Percentiles rank a stretch among this genome's conserved stretches.
These are phyloP conservation scores for Talpa occidentalis DNA, from an alignment of 2,113 vertebrate species.

Conservation along the genomic window DNA sequence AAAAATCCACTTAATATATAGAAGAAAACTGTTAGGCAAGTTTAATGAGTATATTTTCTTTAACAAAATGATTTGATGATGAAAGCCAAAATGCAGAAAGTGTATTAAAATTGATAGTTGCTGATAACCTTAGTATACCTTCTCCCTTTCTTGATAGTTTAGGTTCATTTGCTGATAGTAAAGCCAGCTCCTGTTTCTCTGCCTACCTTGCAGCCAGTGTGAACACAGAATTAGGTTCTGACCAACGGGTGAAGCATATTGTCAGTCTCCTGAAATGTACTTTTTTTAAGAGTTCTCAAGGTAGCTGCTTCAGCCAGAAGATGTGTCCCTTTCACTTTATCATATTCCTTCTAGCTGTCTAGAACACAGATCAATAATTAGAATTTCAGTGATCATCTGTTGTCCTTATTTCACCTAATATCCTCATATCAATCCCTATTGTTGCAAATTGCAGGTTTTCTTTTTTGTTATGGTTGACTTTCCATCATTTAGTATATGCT, in stretches of 20 bases:
- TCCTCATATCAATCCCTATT: background rate
- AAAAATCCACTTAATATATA: background rate
- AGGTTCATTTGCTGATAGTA: background rate
- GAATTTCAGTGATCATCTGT: background rate
- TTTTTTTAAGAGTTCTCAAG: background rate
- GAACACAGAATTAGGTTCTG: background rate
- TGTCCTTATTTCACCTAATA: too few relatives aligned
- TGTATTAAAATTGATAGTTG: background rate
- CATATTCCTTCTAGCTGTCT: background rate
- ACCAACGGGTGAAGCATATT: background rate
- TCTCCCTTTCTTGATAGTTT: background rate
- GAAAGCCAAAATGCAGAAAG: background rate
- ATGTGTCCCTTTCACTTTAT: background rate
- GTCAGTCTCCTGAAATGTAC: background rate
- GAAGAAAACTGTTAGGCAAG: background rate
- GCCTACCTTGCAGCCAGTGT: background rate
- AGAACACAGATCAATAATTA: background rate
- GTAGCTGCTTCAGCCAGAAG: background rate
- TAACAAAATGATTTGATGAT: too few relatives aligned
- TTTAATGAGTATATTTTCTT: background rate
- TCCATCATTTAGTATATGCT: background rate
- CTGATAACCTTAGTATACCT: background rate
- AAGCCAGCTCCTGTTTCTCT: background rate
- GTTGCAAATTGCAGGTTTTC: background rate
- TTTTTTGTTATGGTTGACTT: background rate